Conservation (phyloP, 2,113 vertebrate genomes). For the Apteryx owenii region DNA sequence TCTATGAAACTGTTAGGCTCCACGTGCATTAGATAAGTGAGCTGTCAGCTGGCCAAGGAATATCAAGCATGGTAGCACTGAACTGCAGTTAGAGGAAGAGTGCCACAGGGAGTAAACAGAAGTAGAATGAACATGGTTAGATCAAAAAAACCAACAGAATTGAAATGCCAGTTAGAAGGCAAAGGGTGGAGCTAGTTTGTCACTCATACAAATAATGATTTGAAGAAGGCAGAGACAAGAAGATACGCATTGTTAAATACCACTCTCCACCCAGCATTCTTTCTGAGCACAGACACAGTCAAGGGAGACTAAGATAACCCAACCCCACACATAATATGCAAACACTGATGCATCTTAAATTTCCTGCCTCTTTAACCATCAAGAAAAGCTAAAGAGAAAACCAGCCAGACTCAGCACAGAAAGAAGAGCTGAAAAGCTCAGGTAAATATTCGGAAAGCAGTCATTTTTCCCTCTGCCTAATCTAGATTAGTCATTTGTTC, state of each 20-base stretch:
- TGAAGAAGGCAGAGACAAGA: constrained; percentile 64
- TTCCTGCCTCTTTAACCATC: constrained; percentile 14
- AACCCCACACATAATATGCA: constrained; percentile 12
- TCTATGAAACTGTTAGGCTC: constrained; percentile 73
- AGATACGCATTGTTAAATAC: constrained; percentile 10
- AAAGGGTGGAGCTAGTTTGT: constrained; percentile 69
- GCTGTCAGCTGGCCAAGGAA: constrained; percentile 74
- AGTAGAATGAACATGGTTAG: constrained; percentile 75
- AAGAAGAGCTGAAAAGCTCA: neutral
- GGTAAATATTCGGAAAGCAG: neutral
- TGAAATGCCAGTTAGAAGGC: constrained; percentile 71
- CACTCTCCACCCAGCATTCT: constrained; percentile 49
- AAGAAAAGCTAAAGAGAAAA: constrained; percentile 5
- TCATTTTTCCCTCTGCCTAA: neutral
- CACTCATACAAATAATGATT: constrained; percentile 55
- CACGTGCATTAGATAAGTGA: constrained; percentile 74
- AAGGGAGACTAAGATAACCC: neutral
- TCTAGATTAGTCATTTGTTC: neutral
- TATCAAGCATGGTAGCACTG: constrained; percentile 75
- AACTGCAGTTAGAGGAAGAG: constrained; percentile 75
- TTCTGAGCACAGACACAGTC: constrained; percentile 13
- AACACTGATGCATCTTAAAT: neutral
- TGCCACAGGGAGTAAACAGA: constrained; percentile 74
- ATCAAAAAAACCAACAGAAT: constrained; percentile 73
- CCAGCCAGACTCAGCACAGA: neutral